Conservation (phyloP, 1,140 invertebrate genomes). For the Nephila pilipes region DNA sequence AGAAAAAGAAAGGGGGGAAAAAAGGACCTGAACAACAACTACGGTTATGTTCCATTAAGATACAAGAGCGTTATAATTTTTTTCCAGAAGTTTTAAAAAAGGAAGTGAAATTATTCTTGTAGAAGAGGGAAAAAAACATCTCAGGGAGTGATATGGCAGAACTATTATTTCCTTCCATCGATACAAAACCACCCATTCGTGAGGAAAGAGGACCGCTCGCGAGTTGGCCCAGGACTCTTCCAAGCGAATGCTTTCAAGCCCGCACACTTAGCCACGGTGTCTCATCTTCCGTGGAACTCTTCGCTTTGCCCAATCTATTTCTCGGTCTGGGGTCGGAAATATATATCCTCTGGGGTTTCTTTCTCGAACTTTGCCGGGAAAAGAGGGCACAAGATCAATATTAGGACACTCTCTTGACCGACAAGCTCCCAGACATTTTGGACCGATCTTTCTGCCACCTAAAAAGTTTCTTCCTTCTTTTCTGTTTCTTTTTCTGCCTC, state of each 20-base stretch:
- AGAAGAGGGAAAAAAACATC: neutral
- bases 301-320: slow-evolving; percentile 45
- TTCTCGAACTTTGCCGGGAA: slow-evolving; percentile 55
- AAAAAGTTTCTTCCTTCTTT: slow-evolving; percentile 58
- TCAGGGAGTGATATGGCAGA: no score
- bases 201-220: neutral
- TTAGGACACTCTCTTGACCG: slow-evolving; percentile 73
- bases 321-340: slow-evolving; percentile 67
- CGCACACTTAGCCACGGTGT: slow-evolving; percentile 69
- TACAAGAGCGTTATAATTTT: neutral
- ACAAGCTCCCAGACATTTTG: slow-evolving; percentile 72
- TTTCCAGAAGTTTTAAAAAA: neutral
- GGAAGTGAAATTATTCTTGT: neutral
- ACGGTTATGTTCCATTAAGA: neutral
- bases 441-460: slow-evolving; percentile 61
- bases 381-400: slow-evolving; percentile 73
- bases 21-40: neutral
- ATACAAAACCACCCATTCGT: slow-evolving; percentile 46
- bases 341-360: slow-evolving; percentile 67
- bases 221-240: neutral
- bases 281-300: slow-evolving; percentile 63
- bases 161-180: neutral
- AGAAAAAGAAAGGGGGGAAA: neutral
- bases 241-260: slow-evolving; percentile 38
- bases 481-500: slow-evolving; percentile 61